Evolutionary conservation across 2,797 vertebrate genomes (phyloP).

Genomic region (Sebastolobus altivelis): DNA sequence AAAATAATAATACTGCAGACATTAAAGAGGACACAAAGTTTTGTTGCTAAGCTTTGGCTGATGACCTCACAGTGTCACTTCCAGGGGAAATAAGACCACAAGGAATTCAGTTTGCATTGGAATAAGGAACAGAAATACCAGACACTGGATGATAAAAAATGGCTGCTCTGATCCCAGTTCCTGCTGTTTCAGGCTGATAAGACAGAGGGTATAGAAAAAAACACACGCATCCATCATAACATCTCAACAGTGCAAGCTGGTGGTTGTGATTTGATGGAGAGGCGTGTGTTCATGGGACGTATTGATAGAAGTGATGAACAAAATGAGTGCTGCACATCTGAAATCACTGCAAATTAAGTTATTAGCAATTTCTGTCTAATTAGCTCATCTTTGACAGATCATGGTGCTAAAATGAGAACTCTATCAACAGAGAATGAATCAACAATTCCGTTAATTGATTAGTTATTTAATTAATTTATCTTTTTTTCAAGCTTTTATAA

Average conservation of each 20-base stretch:
- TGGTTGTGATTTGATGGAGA: conserved; percentile 12
- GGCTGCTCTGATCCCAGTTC: conserved; percentile 23
- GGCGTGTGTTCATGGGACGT: neutral
- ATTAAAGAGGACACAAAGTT: neutral
- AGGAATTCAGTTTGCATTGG: conserved; percentile 18
- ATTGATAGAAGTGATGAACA: conserved; percentile 9
- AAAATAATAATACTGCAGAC: neutral
- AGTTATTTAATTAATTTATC: neutral
- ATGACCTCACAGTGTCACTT: conserved; percentile 7
- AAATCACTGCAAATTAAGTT: neutral
- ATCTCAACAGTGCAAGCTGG: conserved; percentile 30
- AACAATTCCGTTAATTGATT: neutral
- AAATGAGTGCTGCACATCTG: neutral
- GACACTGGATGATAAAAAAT: conserved; percentile 18
- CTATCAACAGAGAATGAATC: neutral
- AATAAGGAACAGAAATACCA: conserved; percentile 3
- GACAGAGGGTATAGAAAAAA: conserved; percentile 1
- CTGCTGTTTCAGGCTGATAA: conserved; percentile 54
- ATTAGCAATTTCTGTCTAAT: neutral
- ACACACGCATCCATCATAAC: conserved; percentile 34
- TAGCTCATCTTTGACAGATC: neutral
- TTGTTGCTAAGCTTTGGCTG: neutral
- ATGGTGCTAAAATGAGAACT: neutral
- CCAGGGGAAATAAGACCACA: neutral
- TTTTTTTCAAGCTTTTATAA: neutral